A percentile compares a stretch with the other conserved stretches of the same genome.
phyloP scores from a whole-genome alignment of 2,113 vertebrate genomes.

The Myiagra hebetior region DNA sequence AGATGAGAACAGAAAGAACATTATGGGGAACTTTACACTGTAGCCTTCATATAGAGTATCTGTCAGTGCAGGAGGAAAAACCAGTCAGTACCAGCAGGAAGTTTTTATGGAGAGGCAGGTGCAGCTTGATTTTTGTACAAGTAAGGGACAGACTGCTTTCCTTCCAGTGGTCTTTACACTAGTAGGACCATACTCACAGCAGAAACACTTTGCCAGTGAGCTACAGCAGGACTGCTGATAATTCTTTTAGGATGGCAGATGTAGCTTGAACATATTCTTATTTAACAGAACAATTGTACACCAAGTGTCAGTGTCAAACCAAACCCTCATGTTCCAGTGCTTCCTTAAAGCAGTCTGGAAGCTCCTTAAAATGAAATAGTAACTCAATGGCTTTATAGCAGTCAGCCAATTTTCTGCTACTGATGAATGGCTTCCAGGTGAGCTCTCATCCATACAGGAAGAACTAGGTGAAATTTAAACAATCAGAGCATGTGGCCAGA shows the following conservation, averaged over 20 bases:
- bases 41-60: neutral
- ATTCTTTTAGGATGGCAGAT: neutral
- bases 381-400: neutral
- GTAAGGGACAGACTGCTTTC: neutral
- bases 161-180: neutral
- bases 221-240: neutral
- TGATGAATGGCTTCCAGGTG: neutral
- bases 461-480: neutral
- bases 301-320: neutral
- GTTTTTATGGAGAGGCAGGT: neutral
- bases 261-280: neutral
- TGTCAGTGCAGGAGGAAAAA: neutral
- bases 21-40: neutral
- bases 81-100: neutral
- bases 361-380: neutral
- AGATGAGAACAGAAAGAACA: neutral
- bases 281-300: neutral
- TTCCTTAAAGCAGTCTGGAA: neutral
- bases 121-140: neutral
- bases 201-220: neutral
- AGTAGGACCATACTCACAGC: neutral
- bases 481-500: neutral
- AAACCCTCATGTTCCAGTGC: neutral
- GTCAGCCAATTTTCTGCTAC: neutral
- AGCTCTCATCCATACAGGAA: neutral